phyloP scores from a whole-genome alignment of 2,113 vertebrate species.

The Calyptomena viridis region DNA sequence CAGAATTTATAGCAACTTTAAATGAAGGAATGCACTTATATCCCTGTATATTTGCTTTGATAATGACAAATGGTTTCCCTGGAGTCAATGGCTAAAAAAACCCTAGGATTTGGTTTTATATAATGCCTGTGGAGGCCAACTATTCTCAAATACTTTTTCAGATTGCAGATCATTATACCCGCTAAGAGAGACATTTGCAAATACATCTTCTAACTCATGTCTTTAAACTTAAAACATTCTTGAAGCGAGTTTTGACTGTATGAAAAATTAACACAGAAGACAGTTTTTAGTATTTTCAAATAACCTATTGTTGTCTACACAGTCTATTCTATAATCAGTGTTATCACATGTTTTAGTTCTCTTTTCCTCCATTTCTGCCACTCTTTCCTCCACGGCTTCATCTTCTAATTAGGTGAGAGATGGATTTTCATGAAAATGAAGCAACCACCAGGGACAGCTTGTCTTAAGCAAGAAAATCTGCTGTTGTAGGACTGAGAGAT shows the following conservation, averaged over 20 bases:
- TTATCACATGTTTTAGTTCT: neutral
- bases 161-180: neutral
- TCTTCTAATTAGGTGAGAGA: neutral
- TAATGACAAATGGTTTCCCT: neutral
- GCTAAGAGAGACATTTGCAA: neutral
- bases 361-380: neutral
- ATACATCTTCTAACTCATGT: neutral
- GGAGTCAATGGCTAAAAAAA: neutral
- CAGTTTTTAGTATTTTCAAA: neutral
- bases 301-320: neutral
- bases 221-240: neutral
- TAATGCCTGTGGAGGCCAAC: neutral
- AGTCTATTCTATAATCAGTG: neutral
- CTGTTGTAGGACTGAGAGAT: neutral
- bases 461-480: constrained; percentile 17
- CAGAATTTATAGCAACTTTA: neutral
- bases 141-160: neutral
- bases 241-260: neutral
- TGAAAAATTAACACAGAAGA: neutral
- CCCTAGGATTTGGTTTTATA: neutral
- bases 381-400: neutral
- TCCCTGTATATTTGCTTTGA: neutral
- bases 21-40: neutral
- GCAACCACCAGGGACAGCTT: constrained; percentile 16
- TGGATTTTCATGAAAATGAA: constrained; percentile 41